A percentile compares a stretch with the other conserved stretches of the same genome.
These are phyloP conservation scores for Odocoileus virginianus DNA, from an alignment of 2,113 vertebrate genomes.

Conservation along the genomic window DNA sequence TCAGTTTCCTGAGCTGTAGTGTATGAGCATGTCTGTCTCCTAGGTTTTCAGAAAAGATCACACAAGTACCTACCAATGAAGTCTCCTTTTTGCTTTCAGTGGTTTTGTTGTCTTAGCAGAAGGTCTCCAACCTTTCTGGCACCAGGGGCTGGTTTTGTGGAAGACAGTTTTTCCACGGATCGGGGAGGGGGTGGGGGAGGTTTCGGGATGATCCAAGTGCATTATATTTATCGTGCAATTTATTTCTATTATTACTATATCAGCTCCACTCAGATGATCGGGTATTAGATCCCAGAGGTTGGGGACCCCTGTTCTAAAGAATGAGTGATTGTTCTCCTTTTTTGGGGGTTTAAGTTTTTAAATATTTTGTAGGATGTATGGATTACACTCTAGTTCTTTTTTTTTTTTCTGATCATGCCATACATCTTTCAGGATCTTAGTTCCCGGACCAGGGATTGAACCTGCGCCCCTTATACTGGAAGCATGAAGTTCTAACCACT, in stretches of 20 bases:
- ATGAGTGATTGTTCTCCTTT: neutral
- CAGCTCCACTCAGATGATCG: neutral
- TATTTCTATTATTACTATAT: neutral
- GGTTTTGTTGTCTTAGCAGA: neutral
- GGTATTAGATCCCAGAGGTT: neutral
- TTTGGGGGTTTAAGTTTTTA: neutral
- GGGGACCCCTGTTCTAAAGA: neutral
- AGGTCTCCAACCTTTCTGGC: neutral
- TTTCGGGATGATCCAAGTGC: neutral
- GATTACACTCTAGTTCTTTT: neutral
- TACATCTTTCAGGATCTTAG: neutral
- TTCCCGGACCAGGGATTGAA: neutral
- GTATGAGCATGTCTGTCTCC: neutral
- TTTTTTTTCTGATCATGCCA: neutral
- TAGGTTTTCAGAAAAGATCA: neutral
- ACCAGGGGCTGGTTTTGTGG: neutral
- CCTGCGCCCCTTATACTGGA: neutral
- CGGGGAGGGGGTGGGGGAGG: neutral
- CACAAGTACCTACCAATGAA: neutral
- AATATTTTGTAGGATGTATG: neutral
- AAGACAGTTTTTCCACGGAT: neutral
- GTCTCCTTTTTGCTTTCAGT: neutral
- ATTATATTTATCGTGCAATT: neutral
- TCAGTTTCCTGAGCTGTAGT: neutral
- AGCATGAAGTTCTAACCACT: neutral